These are phyloP conservation scores for Brachymystax lenok DNA, from an alignment of 2,797 vertebrate genomes.

Conservation along the genomic window DNA sequence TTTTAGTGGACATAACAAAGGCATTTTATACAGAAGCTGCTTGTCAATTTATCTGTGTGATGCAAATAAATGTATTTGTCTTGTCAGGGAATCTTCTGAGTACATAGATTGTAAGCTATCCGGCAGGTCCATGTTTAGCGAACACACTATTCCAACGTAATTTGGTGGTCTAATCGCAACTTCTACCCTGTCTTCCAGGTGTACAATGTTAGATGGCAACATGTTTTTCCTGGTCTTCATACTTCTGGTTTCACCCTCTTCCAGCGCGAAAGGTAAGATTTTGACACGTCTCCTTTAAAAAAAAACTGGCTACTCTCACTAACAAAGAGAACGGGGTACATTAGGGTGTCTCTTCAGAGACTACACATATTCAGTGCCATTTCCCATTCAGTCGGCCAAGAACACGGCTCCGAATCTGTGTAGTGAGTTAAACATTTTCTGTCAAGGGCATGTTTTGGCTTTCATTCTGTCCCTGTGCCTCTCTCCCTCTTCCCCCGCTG, in stretches of 20 bases:
- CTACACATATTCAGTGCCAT: not conserved
- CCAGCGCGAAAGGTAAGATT: conserved; percentile 84
- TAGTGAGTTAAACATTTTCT: conserved; percentile 1
- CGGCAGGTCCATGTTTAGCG: not conserved
- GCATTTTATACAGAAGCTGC: conserved; percentile 5
- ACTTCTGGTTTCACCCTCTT: conserved; percentile 78
- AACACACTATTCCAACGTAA: conserved; percentile 1
- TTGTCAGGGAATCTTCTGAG: not conserved
- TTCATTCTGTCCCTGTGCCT: conserved; percentile 22
- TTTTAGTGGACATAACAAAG: conserved; percentile 18
- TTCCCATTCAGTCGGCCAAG: not conserved
- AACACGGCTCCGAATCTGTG: conserved; percentile 13
- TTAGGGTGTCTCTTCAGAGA: not conserved
- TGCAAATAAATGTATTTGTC: not conserved
- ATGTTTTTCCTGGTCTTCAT: conserved; percentile 83
- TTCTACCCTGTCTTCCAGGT: conserved; percentile 66
- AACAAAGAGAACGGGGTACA: not conserved
- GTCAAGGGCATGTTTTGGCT: conserved; percentile 14
- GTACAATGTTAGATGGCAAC: conserved; percentile 76
- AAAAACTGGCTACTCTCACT: not conserved
- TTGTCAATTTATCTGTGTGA: conserved; percentile 7
- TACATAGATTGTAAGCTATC: not conserved
- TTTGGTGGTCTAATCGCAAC: not conserved
- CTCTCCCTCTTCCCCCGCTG: conserved; percentile 55
- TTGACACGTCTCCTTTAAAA: not conserved